Evolutionary conservation across 2,797 vertebrate genomes (phyloP), one percentile per base, ranked within the genome.

Genomic region (Pipistrellus pipistrellus): DNA sequence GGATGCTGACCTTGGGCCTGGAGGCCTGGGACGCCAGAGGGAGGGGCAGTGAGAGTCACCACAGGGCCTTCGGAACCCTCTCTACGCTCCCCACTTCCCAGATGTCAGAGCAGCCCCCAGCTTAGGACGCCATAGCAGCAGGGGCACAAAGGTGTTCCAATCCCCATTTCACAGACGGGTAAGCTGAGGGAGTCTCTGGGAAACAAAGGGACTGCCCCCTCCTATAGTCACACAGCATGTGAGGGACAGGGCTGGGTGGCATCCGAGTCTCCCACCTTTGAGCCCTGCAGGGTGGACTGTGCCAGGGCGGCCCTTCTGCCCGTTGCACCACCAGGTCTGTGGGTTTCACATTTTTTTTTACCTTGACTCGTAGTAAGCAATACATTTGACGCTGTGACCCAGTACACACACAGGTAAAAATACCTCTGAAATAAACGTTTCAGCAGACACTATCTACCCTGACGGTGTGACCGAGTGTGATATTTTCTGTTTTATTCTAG

Each of bases 1-100:
- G 99, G 97, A 99, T 99, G 98, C 99, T 99, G 95, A 99, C 99
- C 98, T 99, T 99, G 81, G 99, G 98, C 97, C 99, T 99, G 88
- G 99, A 99, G 30, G 99, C 99, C 99, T 99, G 96, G 53, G 83
- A n/a, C 89, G 15, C 32, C 20, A 41, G 23, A 20, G 0, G 51
- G 11, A 76, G 35, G 80, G 84, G 53, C 6, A 2, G 53, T 46
- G 57, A 87, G 77, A 17, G 13, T 32, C 5, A 27, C 35, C n/a
- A 32, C 18, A 2, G 14, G 25, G 27, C 32, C 32, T 85, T 21
- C 35, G 2, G 30, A 48, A 23, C 25, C 51, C 46, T 51, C n/a
- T 15, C 12, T 5, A 3, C 18, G 25, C 55, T 17, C 44, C 46
- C 55, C 10, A 0, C 32, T 89, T 85, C 69, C 23, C 62, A 0